These are phyloP conservation scores for Solenopsis fugax DNA, from an alignment of 1,140 invertebrate genomes.

Conservation along the genomic window DNA sequence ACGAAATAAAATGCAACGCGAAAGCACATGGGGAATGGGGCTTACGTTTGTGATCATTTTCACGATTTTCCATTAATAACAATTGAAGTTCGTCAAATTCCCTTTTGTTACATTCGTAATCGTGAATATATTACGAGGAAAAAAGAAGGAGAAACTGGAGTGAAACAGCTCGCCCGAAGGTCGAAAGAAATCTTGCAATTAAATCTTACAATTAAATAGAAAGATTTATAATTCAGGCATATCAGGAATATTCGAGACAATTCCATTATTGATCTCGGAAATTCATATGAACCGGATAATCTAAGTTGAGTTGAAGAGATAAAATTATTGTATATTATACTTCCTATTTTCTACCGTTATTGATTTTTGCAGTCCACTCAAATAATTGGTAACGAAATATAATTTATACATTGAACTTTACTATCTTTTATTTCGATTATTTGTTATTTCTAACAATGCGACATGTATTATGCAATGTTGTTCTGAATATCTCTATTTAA, in stretches of 20 bases:
- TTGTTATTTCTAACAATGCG: neutral
- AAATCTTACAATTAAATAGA: neutral
- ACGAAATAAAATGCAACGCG: constrained; percentile 23
- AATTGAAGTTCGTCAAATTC: neutral
- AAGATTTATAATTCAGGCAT: neutral
- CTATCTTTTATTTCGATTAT: neutral
- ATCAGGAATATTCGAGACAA: neutral
- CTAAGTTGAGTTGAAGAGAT: neutral
- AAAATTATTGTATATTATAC: constrained; percentile 20
- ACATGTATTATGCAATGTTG: neutral
- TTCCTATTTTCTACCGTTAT: neutral
- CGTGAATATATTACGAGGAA: neutral
- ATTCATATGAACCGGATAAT: neutral
- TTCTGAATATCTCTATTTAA: neutral
- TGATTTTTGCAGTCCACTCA: neutral
- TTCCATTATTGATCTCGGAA: neutral
- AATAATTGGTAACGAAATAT: neutral
- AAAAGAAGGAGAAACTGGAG: neutral
- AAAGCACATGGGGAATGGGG: neutral
- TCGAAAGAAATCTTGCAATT: neutral
- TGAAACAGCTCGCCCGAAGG: neutral
- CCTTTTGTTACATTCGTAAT: neutral
- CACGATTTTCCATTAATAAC: neutral
- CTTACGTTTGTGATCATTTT: neutral
- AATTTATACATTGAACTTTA: neutral